Base-by-base conservation (phyloP, 2,888 invertebrate species). In the Apamea crenata region DNA sequence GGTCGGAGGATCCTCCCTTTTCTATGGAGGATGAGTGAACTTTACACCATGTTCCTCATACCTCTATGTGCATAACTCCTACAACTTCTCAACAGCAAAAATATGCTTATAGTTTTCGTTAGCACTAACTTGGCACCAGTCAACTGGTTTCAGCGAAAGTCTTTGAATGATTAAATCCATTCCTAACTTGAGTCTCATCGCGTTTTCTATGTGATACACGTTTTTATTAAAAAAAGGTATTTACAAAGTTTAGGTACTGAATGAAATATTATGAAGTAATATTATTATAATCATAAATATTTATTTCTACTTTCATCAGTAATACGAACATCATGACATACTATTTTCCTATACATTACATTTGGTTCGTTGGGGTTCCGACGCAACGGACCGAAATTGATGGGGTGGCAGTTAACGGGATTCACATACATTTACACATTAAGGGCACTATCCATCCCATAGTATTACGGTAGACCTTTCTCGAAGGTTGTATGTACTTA, bases 381-480 rank as follows among this genome's bases (percentile, higher is more conserved):
- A n/a, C 56, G n/a, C n/a, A 56, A 56, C 5, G n/a, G 59, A 29
- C 25, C 67, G 47, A 69, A 84, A 81, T 80, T 75, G 75, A 86
- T 75, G 77, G 63, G 61, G 65, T 70, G 61, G 65, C 76, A 50
- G 81, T 61, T 74, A 73, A 72, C 77, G 21, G 67, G 77, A 77
- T 86, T 63, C 81, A 75, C 40, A 68, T 81, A 65, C 72, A 83
- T 83, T 74, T 74, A 74, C 74, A 84, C 70, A 84, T 80, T 47
- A 67, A n/a, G 50, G 32, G 53, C 50, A 61, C 21, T 44, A 66
- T 36, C 56, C 66, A 40, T 59, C 47, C 40, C 59, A n/a, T 74
- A 59, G 16, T 74, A 50, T 74, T 82, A 82, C 44, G 47, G 74
- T 36, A 29, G 82, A 32, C 82, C 56, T 59, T 82, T 40, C 47